Evolutionary conservation across 2,113 vertebrate species (phyloP), one percentile per base, ranked within the genome.

Genomic region (Amblyornis subalaris): DNA sequence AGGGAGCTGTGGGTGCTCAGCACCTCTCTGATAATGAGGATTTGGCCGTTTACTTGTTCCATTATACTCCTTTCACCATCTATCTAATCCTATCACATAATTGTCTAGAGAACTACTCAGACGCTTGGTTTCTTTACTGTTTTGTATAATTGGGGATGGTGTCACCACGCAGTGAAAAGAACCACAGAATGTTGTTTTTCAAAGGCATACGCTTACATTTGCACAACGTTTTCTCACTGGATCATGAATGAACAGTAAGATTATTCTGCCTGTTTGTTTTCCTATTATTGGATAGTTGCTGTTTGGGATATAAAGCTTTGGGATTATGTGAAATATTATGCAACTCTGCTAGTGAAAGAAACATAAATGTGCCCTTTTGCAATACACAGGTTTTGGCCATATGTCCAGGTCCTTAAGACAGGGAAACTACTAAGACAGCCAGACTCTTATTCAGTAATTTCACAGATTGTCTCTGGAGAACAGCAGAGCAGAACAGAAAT

Each of bases 101-200:
- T 84, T 95, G 91, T 65, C 82, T 84, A 78, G 88, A 94, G 93
- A 93, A 90, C 84, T 89, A 76, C 60, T 88, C 90, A 69, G 73
- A 70, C 0, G 1, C 79, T 90, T 88, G 36, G 55, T 94, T 95
- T 95, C 94, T 97, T 94, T 90, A 75, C 90, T 94, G 91, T 81
- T 95, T 35, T 95, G 90, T 95, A 8, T 93, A 44, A 57, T 2
- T 90, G 85, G 93, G 82, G 94, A 88, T 94, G 87, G 93, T 95
- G 91, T 94, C 93, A 91, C 94, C 94, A 97, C 3, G 60, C 91
- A 93, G 85, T 92, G 90, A 93, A 94, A 96, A 95, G 94, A 93
- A 29, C 91, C 82, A 94, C 69, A 95, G 79, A 95, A 48, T 23
- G 85, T 79, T 94, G 58, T 14, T 86, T 96, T 93, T 86, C 85